Percentiles rank a stretch among this genome's conserved stretches.
Evolutionary conservation across 2,113 vertebrate species (phyloP).

Genomic region (Pygoscelis adeliae): DNA sequence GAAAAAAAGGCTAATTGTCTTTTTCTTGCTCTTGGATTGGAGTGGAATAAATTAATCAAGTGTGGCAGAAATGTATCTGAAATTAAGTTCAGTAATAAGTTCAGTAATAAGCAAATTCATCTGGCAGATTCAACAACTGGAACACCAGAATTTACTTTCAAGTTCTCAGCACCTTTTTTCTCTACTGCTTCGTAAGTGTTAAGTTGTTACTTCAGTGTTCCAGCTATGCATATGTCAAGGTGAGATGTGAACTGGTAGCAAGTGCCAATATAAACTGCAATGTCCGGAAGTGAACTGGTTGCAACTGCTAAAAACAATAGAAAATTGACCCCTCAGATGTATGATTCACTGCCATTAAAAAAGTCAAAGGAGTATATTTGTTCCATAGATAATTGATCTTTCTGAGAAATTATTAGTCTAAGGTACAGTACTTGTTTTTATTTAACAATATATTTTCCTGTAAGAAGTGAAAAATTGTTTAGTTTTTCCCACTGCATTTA

Average conservation of each 20-base stretch:
- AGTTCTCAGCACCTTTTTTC: background rate
- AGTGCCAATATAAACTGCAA: background rate
- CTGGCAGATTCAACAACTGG: background rate
- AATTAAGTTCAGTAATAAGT: background rate
- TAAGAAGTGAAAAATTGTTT: background rate
- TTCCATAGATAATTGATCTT: background rate
- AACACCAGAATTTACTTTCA: background rate
- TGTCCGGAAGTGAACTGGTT: background rate
- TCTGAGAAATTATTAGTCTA: background rate
- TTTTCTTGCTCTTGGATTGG: background rate
- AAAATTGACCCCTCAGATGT: background rate
- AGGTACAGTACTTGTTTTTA: background rate
- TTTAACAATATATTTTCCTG: background rate
- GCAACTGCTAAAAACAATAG: background rate
- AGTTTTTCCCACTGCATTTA: background rate
- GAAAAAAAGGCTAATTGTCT: background rate
- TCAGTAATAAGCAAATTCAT: background rate
- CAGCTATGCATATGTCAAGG: background rate
- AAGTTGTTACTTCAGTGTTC: background rate
- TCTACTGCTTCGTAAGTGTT: background rate
- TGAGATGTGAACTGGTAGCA: background rate
- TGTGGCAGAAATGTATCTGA: background rate
- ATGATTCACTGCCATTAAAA: background rate
- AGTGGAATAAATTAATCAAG: background rate
- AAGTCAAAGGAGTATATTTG: background rate